These are phyloP conservation scores for Eurytoma californica DNA, from an alignment of 2,888 invertebrate genomes.

Conservation along the genomic window DNA sequence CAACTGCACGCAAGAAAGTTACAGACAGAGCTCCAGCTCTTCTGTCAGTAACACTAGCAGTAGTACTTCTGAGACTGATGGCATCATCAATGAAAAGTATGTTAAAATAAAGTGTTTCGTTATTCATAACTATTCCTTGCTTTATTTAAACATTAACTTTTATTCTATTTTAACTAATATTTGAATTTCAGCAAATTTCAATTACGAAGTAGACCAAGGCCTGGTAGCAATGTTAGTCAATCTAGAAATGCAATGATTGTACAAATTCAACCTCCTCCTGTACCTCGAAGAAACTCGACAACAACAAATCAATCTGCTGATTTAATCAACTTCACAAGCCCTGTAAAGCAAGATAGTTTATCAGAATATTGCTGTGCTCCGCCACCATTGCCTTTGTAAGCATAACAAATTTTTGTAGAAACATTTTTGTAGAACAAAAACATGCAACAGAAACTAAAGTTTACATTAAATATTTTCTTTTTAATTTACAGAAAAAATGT, in stretches of 20 bases:
- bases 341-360: conserved; percentile 70
- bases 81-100: conserved; percentile 66
- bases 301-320: conserved; percentile 68
- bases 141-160: not conserved
- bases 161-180: not conserved
- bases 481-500: conserved; percentile 64
- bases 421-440: not conserved
- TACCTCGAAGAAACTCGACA: conserved; percentile 72
- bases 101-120: not conserved
- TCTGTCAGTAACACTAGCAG: conserved; percentile 56
- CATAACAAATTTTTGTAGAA: not conserved
- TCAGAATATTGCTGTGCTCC: conserved; percentile 68
- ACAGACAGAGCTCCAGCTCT: conserved; percentile 44
- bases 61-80: conserved; percentile 64
- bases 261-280: conserved; percentile 74
- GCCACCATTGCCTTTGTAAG: conserved; percentile 69
- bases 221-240: conserved; percentile 76
- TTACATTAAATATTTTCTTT: too few species aligned
- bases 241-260: conserved; percentile 74
- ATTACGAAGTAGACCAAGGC: conserved; percentile 78
- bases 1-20: conserved; percentile 48
- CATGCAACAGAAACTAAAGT: too few species aligned
- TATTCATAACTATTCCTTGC: not conserved
- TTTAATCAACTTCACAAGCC: conserved; percentile 73
- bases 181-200: conserved; percentile 70